Percentiles rank a stretch among this genome's conserved stretches.
Evolutionary conservation across 2,797 vertebrate species (phyloP).

Genomic region (Peromyscus aztecus): DNA sequence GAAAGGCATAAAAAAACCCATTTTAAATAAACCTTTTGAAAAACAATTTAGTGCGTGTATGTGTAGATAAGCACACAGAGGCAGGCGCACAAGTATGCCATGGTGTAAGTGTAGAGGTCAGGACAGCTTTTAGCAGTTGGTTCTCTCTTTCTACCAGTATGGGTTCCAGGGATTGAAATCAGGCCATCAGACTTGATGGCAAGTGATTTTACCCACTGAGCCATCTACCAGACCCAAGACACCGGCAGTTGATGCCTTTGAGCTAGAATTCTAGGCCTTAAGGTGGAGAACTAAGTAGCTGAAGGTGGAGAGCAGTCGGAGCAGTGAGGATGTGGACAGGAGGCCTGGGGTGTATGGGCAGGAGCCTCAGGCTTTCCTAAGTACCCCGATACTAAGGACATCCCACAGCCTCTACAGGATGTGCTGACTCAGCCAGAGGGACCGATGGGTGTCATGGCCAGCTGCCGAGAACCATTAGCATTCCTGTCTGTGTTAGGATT

Average conservation of each 20-base stretch:
- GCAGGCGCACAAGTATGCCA: background rate
- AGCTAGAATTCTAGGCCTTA: background rate
- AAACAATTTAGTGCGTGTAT: background rate
- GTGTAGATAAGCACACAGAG: background rate
- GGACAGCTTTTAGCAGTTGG: background rate
- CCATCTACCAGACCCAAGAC: background rate
- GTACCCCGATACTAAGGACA: background rate
- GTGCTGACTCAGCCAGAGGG: background rate
- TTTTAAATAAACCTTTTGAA: background rate
- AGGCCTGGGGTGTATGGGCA: background rate
- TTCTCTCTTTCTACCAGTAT: background rate
- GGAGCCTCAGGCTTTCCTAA: background rate
- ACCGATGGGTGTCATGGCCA: fast-evolving
- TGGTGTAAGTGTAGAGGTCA: background rate
- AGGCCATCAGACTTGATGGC: background rate
- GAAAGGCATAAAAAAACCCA: background rate
- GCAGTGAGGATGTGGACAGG: background rate
- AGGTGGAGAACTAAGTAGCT: background rate
- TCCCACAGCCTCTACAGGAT: background rate
- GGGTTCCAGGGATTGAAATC: background rate
- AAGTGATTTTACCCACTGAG: background rate
- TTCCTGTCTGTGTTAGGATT: background rate
- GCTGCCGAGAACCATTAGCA: background rate
- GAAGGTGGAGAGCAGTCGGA: background rate
- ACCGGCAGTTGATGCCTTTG: background rate